phyloP scores from a whole-genome alignment of 1,140 invertebrate species.

The Coenobita brevimanus region DNA sequence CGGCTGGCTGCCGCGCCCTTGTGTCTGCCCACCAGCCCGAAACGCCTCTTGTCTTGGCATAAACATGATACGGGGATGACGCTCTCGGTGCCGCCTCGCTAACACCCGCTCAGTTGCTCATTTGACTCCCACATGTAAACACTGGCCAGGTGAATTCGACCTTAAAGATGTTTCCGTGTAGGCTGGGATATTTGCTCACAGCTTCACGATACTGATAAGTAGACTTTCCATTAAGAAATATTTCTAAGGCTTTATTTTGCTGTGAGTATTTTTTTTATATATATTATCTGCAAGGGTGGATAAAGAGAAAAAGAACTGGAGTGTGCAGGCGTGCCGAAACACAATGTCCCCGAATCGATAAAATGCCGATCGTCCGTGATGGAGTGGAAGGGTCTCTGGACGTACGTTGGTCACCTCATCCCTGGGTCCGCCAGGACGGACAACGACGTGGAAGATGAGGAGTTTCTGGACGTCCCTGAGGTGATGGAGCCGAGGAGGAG shows the following conservation, averaged over 20 bases:
- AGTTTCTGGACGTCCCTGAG: slow-evolving; percentile 20
- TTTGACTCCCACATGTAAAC: slow-evolving; percentile 35
- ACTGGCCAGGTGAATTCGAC: not conserved
- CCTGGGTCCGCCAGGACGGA: slow-evolving; percentile 15
- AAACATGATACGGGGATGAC: slow-evolving; percentile 41
- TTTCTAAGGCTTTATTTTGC: too few species aligned
- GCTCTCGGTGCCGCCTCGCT: not conserved
- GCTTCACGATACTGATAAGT: too few species aligned
- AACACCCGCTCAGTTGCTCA: slow-evolving; percentile 37
- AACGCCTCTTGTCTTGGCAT: slow-evolving; percentile 26
- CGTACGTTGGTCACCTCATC: slow-evolving; percentile 45
- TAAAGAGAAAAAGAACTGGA: too few species aligned
- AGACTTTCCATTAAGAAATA: too few species aligned
- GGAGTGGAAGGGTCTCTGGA: slow-evolving; percentile 55
- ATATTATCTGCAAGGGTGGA: too few species aligned
- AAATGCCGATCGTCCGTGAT: not conserved
- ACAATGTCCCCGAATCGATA: too few species aligned
- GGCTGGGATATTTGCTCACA: too few species aligned
- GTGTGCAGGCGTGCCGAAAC: too few species aligned
- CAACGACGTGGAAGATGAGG: not conserved
- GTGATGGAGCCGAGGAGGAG: slow-evolving; percentile 12
- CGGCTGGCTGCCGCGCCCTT: slow-evolving; percentile 26
- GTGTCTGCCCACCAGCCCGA: slow-evolving; percentile 17
- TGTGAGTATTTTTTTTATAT: too few species aligned
- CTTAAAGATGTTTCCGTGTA: too few species aligned